A percentile compares a stretch with the other conserved stretches of the same genome.
These are phyloP conservation scores for Temnothorax longispinosus DNA, from an alignment of 1,140 invertebrate species.

Conservation along the genomic window DNA sequence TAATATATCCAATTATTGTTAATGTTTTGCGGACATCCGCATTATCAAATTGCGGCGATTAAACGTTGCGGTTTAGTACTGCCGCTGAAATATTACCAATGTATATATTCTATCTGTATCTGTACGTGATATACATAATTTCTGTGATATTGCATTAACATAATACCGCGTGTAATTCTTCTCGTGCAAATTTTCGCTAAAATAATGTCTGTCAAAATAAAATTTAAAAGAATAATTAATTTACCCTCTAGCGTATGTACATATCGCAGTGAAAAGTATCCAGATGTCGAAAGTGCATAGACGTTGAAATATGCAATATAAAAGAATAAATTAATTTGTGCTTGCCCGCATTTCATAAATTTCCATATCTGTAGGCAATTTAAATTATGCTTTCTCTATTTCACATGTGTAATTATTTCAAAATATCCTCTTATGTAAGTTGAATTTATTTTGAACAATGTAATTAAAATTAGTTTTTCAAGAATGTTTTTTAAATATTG, in stretches of 20 bases:
- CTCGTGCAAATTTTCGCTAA: neutral
- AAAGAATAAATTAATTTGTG: slow-evolving; percentile 4
- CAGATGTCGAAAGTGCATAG: neutral
- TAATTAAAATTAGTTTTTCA: neutral
- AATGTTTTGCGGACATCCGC: slow-evolving; percentile 31
- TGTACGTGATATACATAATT: neutral
- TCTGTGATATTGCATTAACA: neutral
- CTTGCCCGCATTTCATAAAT: neutral
- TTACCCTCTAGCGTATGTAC: neutral
- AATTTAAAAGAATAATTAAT: neutral
- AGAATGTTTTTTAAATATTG: neutral
- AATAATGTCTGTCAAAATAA: neutral
- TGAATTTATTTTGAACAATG: neutral
- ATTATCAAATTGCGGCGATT: slow-evolving; percentile 18
- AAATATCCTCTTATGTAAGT: neutral
- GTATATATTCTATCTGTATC: too few species aligned
- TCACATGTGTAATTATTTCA: neutral
- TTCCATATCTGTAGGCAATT: neutral
- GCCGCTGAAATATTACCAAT: slow-evolving; percentile 10
- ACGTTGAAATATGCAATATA: neutral
- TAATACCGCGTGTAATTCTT: neutral
- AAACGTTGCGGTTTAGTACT: slow-evolving; percentile 31
- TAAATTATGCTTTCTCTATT: neutral
- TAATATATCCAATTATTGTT: slow-evolving; percentile 15
- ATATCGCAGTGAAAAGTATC: neutral